Base-by-base conservation (phyloP, 1,140 invertebrate species). In the Penaeus vannamei region DNA sequence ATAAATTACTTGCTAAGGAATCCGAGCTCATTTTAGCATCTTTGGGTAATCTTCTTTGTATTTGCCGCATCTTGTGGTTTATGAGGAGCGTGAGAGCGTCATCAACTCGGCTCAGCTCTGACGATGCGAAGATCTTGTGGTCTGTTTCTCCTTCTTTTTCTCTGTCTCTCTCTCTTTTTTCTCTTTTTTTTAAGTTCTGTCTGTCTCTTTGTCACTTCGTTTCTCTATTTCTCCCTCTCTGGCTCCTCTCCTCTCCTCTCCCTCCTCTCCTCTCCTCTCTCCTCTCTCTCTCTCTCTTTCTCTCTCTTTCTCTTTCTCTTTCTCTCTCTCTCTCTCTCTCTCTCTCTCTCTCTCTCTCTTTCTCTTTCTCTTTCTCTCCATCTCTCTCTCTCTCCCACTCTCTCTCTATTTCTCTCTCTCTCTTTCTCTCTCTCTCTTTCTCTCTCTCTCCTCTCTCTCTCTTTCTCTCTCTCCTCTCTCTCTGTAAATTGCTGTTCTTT, bases 151-250 rank as follows among this genome's bases (percentile, higher is more conserved):
- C 59, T 32, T 81, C 79, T 59, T 53, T 81, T 42, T 81, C 36
- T 69, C 66, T 69, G n/a, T 69, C 66, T 69, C 23, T n/a, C 66
- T 69, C 66, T 69, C 23, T n/a, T 14, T 69, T 22, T 69, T 2
- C n/a, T 22, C 20, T 19, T 69, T 5, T 69, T 22, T 36, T 36
- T 5, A 36, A 8, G 7, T 1, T 26, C 22, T 0, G 64, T 7
- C 64, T 26, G 64, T 80, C 29, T 80, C 77, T 80, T 2, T 80
- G n/a, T 80, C 77, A 32, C 77, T 80, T 29, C 32, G n/a, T 80
- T 29, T 80, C 77, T 80, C 77, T 80, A n/a, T 80, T 29, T 80
- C 77, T 80, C 77, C 32, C 77, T 80, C 77, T 80, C 77, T 80
- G n/a, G 17, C 77, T 80, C 77, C 32, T 29, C 32, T 29, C 32